phyloP scores from a whole-genome alignment of 2,888 invertebrate genomes.

The Agapetus fuscipes region DNA sequence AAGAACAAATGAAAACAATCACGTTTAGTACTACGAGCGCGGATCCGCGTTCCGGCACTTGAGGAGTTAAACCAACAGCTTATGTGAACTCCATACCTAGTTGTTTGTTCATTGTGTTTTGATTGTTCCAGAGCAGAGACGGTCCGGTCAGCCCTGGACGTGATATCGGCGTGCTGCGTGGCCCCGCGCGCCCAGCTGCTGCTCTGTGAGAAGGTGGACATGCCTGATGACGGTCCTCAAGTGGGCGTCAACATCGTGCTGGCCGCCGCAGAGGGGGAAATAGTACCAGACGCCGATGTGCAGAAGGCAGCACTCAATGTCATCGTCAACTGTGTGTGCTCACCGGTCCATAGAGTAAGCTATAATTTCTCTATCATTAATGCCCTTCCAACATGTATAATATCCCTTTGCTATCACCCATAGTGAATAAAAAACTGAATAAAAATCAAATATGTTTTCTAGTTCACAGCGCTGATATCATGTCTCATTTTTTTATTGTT shows the following conservation, averaged over 20 bases:
- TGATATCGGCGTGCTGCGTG: conserved; percentile 82
- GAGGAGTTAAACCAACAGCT: no score
- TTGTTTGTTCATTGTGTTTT: no score
- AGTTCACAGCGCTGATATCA: neutral
- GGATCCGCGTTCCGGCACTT: no score
- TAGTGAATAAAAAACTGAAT: no score
- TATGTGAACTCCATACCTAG: no score
- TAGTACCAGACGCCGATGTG: conserved; percentile 83
- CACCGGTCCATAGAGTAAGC: conserved; percentile 71
- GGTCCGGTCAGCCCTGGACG: conserved; percentile 73
- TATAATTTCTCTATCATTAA: no score
- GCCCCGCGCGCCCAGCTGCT: conserved; percentile 70
- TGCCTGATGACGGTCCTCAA: conserved; percentile 67
- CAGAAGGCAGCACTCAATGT: conserved; percentile 85
- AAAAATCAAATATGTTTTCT: no score
- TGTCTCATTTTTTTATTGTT: neutral
- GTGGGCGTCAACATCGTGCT: conserved; percentile 75
- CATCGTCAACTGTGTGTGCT: conserved; percentile 89
- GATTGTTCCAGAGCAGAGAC: conserved; percentile 61
- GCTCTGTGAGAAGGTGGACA: conserved; percentile 65
- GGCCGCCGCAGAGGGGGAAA: conserved; percentile 84
- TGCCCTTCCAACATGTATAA: no score
- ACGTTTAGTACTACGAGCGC: no score
- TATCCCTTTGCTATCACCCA: no score
- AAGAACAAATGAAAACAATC: no score